Percentiles rank a stretch among this genome's conserved stretches.
Evolutionary conservation across 2,113 vertebrate genomes (phyloP).

Genomic region (Rissa tridactyla): DNA sequence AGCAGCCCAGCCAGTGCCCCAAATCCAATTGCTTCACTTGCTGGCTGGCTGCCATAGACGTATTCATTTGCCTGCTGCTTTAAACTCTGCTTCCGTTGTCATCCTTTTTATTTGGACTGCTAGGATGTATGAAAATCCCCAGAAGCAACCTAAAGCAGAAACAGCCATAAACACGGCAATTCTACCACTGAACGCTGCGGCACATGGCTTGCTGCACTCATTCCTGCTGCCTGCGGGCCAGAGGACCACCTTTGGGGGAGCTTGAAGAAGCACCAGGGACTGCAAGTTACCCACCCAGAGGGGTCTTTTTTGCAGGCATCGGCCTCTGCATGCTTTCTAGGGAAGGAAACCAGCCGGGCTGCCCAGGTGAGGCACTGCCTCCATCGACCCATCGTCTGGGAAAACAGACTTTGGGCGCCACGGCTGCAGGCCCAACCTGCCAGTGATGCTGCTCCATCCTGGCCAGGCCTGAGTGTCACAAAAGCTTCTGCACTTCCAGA

Average conservation of each 20-base stretch:
- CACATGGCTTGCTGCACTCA: background rate
- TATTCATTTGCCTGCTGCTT: background rate
- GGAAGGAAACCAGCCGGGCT: background rate
- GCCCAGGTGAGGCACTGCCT: background rate
- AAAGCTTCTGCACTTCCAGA: background rate
- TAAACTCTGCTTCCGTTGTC: background rate
- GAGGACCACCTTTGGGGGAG: background rate
- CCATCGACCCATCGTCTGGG: fast-evolving
- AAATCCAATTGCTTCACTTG: background rate
- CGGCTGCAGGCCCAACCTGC: background rate
- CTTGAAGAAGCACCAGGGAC: background rate
- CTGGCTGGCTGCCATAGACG: background rate
- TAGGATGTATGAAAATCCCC: background rate
- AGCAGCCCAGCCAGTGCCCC: background rate
- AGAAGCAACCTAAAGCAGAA: background rate
- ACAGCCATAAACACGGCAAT: background rate
- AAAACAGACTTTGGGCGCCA: background rate
- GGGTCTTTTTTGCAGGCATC: background rate
- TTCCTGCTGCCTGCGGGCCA: background rate
- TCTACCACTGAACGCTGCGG: background rate
- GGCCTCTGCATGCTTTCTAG: background rate
- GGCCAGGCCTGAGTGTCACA: background rate
- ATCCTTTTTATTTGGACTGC: background rate
- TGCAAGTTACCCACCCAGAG: background rate
- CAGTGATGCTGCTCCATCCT: background rate